Evolutionary conservation across 1,140 invertebrate species (phyloP).

Genomic region (Adelges cooleyi): DNA sequence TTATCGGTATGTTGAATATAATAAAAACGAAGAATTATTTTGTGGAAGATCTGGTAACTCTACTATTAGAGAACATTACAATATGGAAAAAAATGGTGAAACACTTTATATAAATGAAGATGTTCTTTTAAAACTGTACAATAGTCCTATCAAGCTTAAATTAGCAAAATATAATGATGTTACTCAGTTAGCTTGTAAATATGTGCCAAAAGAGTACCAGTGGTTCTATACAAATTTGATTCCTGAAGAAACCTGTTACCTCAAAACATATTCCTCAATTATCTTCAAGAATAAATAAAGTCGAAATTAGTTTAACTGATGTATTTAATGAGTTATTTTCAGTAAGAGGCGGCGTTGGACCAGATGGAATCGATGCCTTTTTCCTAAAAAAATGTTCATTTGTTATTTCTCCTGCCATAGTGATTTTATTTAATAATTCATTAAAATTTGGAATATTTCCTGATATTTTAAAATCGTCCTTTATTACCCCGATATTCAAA

Average conservation of each 20-base stretch:
- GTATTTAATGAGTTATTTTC: neutral
- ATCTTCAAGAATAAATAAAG: neutral
- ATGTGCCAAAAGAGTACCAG: slow-evolving; percentile 12
- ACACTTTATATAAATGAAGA: neutral
- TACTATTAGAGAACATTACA: neutral
- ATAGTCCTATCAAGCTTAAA: neutral
- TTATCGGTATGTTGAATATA: neutral
- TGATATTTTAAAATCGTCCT: neutral
- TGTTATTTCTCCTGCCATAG: neutral
- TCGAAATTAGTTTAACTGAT: neutral
- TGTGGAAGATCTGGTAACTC: neutral
- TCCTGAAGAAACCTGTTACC: too few species aligned
- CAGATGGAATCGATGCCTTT: neutral
- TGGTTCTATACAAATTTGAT: slow-evolving; percentile 23
- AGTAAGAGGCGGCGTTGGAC: neutral
- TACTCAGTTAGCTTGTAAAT: slow-evolving; percentile 4
- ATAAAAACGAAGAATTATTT: neutral
- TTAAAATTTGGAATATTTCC: neutral
- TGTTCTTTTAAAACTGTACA: neutral
- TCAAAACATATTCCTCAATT: too few species aligned
- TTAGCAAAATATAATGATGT: slow-evolving; percentile 1
- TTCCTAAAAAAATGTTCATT: neutral
- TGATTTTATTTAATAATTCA: neutral
- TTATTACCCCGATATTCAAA: neutral
- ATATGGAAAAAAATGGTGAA: neutral